Evolutionary conservation across 2,113 vertebrate genomes (phyloP), one percentile per base, ranked within the genome.

Genomic region (Pluvianellus socialis): DNA sequence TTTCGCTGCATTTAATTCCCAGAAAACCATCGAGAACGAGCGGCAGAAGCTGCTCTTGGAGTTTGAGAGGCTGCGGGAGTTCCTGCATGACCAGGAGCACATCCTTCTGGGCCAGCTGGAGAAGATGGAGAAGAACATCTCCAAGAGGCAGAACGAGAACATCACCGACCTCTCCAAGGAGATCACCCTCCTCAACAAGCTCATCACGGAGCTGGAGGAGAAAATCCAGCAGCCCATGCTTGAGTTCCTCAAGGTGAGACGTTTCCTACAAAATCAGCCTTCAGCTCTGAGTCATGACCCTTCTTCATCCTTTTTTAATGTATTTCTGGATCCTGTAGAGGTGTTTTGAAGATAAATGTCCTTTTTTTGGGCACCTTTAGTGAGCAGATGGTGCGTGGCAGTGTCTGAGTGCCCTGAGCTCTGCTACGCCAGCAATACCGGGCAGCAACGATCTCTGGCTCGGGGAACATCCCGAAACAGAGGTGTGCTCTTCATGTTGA

Each of bases 131-230:
- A 92, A 96, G 71, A 97, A 72, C 67, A 94, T 98, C 14, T 83
- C 96, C 16, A 92, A 50, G 92, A 96, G 97, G 72, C 98, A 98
- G 95, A 97, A 98, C 1, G 98, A 98, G 84, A 98, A 98, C 96
- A 93, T 98, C 95, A 94, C 94, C 0, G 96, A 97, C 38, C 96
- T 98, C 17, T 97, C 96, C 68, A 84, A 66, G 62, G 97, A 97
- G 74, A 98, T 98, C 44, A 65, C 97, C 1, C 97, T 98, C 24
- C 98, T 98, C 72, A 98, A 98, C 87, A 98, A 98, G 30, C 97
- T 98, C 42, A 97, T 97, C 91, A 32, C 92, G 1, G 98, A 98
- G 91, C 95, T 98, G 77, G 97, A 98, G 92, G 98, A 98, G 95
- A 98, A 98, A 27, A 40, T 67, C 33, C 93, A 95, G 58, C 98